These are phyloP conservation scores for Bradynema listronoti DNA, from an alignment of 1,140 invertebrate species.

Conservation along the genomic window DNA sequence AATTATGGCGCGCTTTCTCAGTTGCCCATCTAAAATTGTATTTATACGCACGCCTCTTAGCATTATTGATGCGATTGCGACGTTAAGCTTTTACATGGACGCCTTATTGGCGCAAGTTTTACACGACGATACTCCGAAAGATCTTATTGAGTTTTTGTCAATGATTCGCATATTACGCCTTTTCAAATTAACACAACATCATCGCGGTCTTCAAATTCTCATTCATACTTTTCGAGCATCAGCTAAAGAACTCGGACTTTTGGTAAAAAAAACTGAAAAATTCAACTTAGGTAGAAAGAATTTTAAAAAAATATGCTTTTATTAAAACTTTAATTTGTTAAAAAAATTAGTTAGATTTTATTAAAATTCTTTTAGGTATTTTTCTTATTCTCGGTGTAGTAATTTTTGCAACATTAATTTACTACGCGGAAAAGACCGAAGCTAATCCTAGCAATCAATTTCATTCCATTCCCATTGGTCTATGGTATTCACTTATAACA, in stretches of 20 bases:
- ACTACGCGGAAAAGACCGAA: slow-evolving; percentile 85
- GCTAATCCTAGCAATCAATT: slow-evolving; percentile 58
- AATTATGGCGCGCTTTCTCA: slow-evolving; percentile 75
- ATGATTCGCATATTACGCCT: slow-evolving; percentile 98
- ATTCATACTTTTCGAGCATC: slow-evolving; percentile 76
- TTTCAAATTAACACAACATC: slow-evolving; percentile 85
- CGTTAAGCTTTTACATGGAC: slow-evolving; percentile 38
- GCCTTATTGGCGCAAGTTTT: slow-evolving; percentile 26
- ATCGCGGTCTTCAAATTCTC: slow-evolving; percentile 91
- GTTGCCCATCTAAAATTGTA: slow-evolving; percentile 76
- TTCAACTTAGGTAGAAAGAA: not conserved
- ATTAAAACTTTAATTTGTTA: not conserved
- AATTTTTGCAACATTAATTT: slow-evolving; percentile 92
- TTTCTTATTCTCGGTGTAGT: slow-evolving; percentile 67
- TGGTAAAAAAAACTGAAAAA: slow-evolving; percentile 59
- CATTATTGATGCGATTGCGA: slow-evolving; percentile 75
- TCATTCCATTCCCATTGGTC: slow-evolving; percentile 58
- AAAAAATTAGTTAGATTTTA: no score
- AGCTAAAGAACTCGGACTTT: slow-evolving; percentile 39
- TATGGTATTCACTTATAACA: slow-evolving; percentile 61
- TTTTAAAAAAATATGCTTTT: not conserved
- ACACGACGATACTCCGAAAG: slow-evolving; percentile 41
- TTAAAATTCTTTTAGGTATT: slow-evolving; percentile 72
- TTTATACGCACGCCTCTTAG: slow-evolving; percentile 81
- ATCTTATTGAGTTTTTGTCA: slow-evolving; percentile 74